These are phyloP conservation scores for Chamaedrilus cognettii DNA, from an alignment of 2,888 invertebrate species.

Conservation along the genomic window DNA sequence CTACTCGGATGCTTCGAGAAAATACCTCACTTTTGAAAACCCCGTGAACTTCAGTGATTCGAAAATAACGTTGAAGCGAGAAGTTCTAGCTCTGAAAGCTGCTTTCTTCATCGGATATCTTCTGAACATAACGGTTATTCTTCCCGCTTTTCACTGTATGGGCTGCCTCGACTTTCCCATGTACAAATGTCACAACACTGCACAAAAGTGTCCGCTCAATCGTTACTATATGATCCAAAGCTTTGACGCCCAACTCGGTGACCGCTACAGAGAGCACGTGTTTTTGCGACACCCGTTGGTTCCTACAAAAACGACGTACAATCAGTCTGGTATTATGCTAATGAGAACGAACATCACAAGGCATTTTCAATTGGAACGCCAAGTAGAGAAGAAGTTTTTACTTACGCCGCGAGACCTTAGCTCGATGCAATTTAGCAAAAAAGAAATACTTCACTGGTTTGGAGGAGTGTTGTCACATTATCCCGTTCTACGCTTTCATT, in stretches of 20 bases:
- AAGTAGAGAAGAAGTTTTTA: no score
- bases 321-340: not conserved
- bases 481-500: not conserved
- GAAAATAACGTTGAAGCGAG: no score
- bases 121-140: slow-evolving; percentile 30
- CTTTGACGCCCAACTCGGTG: not conserved
- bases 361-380: no score
- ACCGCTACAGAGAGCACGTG: not conserved
- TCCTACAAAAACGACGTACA: not conserved
- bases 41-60: slow-evolving; percentile 1
- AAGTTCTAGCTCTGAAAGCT: no score
- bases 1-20: not conserved
- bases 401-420: no score
- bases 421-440: no score
- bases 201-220: no score
- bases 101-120: slow-evolving; percentile 18
- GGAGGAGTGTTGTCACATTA: not conserved
- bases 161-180: not conserved
- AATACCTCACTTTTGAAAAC: not conserved
- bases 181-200: no score
- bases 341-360: not conserved
- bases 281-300: not conserved
- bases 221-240: not conserved
- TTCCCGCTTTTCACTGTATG: slow-evolving; percentile 35
- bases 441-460: not conserved